Evolutionary conservation across 2,888 invertebrate genomes (phyloP).

Genomic region (Lithosia quadra): DNA sequence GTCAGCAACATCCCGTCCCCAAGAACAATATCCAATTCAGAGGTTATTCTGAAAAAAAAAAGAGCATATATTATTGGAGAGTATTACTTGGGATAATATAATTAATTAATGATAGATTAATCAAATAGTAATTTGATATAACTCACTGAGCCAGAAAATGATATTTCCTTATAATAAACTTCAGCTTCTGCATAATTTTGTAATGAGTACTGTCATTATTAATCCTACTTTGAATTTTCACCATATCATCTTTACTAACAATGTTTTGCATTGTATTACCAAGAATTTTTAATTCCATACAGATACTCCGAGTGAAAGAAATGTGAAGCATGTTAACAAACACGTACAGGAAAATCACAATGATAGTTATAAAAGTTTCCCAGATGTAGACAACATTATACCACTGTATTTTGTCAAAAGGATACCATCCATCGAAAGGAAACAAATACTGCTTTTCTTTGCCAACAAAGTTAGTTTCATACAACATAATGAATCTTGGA

Average conservation of each 20-base stretch:
- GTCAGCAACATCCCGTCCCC: conserved; percentile 73
- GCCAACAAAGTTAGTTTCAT: conserved; percentile 58
- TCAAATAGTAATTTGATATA: neutral
- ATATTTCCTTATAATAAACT: conserved; percentile 65
- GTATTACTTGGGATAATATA: too few relatives aligned
- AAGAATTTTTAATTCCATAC: conserved; percentile 75
- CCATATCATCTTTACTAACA: conserved; percentile 59
- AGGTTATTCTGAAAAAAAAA: conserved; percentile 64
- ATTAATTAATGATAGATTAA: neutral
- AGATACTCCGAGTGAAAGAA: conserved; percentile 66
- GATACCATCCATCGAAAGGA: conserved; percentile 80
- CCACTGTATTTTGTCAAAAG: conserved; percentile 75
- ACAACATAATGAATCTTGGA: conserved; percentile 73
- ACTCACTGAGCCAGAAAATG: conserved; percentile 67
- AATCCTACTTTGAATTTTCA: conserved; percentile 44
- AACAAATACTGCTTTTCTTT: conserved; percentile 63
- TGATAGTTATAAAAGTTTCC: conserved; percentile 73
- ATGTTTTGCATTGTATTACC: conserved; percentile 63
- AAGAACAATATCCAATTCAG: conserved; percentile 64
- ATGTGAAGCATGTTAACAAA: conserved; percentile 69
- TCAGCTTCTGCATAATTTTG: conserved; percentile 61
- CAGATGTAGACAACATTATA: conserved; percentile 71
- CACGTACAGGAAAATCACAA: conserved; percentile 66
- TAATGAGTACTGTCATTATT: conserved; percentile 50
- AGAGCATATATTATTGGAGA: neutral